Percentiles rank a stretch among this genome's conserved stretches.
Conservation (phyloP, 1,140 invertebrate species). For the Physella acuta region DNA sequence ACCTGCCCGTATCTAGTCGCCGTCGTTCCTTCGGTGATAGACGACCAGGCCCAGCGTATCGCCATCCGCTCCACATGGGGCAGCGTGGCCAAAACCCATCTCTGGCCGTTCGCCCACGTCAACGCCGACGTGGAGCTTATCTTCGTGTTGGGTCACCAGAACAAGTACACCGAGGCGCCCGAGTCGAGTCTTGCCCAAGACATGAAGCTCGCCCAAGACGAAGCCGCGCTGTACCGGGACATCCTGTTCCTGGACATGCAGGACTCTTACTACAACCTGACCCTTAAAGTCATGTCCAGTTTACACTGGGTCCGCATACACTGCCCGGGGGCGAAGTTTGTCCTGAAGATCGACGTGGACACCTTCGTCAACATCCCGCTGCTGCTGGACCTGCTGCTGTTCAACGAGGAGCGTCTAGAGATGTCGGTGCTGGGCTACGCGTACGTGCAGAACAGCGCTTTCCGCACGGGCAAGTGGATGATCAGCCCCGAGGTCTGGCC, state of each 20-base stretch:
- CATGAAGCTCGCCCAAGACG: constrained; percentile 17
- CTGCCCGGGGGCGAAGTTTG: constrained; percentile 67
- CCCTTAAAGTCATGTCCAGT: constrained; percentile 73
- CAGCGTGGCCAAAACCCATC: constrained; percentile 24
- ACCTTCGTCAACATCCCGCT: constrained; percentile 74
- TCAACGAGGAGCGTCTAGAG: neutral
- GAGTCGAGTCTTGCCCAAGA: neutral
- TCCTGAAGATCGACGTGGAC: constrained; percentile 89
- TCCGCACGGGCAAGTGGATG: constrained; percentile 37
- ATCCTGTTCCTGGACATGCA: constrained; percentile 43
- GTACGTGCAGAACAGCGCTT: constrained; percentile 16
- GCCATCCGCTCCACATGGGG: constrained; percentile 35
- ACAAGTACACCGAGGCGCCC: constrained; percentile 35
- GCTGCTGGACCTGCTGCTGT: constrained; percentile 25
- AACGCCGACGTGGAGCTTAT: constrained; percentile 26
- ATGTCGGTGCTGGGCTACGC: constrained; percentile 13
- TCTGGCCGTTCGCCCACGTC: constrained; percentile 26
- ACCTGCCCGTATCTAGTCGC: constrained; percentile 20
- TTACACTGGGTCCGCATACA: constrained; percentile 72
- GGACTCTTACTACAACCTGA: constrained; percentile 46
- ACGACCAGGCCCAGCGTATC: constrained; percentile 6
- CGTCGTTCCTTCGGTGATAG: constrained; percentile 19
- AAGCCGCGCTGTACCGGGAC: constrained; percentile 33
- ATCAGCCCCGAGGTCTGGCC: constrained; percentile 38
- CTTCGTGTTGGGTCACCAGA: constrained; percentile 52